Evolutionary conservation across 2,113 vertebrate genomes (phyloP).

Genomic region (Saccopteryx leptura): DNA sequence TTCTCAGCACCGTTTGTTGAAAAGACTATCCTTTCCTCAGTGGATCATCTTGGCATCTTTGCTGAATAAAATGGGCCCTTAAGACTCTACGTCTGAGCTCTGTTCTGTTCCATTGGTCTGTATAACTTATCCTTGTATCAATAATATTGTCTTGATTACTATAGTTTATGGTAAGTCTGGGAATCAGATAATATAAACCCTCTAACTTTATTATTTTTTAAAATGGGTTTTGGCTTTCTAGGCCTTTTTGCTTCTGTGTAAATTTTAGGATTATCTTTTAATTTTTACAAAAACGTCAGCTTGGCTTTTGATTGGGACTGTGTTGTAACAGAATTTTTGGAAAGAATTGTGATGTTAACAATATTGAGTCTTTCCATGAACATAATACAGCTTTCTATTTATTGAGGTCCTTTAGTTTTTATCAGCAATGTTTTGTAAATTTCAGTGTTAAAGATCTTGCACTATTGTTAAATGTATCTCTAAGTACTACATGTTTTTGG

Average conservation of each 20-base stretch:
- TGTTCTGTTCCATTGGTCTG: background rate
- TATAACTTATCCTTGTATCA: fast-evolving
- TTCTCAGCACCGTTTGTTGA: background rate
- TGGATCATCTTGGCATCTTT: background rate
- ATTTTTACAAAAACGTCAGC: background rate
- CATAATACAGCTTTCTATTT: background rate
- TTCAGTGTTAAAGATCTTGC: background rate
- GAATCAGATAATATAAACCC: background rate
- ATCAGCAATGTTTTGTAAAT: background rate
- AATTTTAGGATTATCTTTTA: background rate
- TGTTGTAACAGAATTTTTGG: background rate
- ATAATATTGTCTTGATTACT: background rate
- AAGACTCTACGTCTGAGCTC: background rate
- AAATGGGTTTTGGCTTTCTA: background rate
- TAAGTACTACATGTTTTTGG: background rate
- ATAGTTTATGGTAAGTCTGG: background rate
- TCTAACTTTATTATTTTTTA: background rate
- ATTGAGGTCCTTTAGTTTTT: background rate
- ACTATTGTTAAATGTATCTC: background rate
- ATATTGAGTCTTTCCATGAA: background rate
- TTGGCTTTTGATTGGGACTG: background rate
- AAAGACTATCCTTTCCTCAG: background rate
- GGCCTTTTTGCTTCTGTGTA: background rate
- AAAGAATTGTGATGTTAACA: background rate
- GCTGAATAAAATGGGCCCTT: fast-evolving